phyloP scores from a whole-genome alignment of 2,888 invertebrate species.

The Eupsilia transversa region DNA sequence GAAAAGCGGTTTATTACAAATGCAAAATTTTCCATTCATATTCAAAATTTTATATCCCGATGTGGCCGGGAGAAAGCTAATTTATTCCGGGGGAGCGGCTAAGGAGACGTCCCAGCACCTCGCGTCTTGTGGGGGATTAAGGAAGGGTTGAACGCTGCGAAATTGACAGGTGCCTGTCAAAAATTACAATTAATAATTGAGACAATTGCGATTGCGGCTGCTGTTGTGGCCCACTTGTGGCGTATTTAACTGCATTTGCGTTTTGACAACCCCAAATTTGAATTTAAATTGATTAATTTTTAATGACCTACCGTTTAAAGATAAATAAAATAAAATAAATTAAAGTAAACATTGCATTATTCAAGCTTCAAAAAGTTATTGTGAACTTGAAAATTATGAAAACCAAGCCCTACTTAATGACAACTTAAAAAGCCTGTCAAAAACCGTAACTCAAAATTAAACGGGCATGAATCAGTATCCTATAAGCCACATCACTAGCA shows the following conservation, averaged over 20 bases:
- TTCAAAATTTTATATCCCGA: conserved; percentile 97
- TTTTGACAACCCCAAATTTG: conserved; percentile 43
- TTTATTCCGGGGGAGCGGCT: conserved; percentile 92
- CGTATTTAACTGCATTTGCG: conserved; percentile 49
- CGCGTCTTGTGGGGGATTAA: conserved; percentile 89
- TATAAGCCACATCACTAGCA: conserved; percentile 67
- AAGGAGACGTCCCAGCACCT: conserved; percentile 86
- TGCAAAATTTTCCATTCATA: conserved; percentile 97
- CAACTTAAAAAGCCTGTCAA: neutral
- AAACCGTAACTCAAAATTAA: conserved; percentile 32
- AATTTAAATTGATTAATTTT: conserved; percentile 29
- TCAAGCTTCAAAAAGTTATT: neutral
- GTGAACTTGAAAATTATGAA: neutral
- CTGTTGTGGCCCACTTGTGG: conserved; percentile 53
- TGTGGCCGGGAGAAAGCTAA: conserved; percentile 93
- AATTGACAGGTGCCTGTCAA: conserved; percentile 91
- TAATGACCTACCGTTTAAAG: neutral
- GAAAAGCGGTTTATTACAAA: conserved; percentile 94
- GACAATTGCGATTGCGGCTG: conserved; percentile 81
- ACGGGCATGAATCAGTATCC: conserved; percentile 47
- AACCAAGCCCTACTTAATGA: neutral
- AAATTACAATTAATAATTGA: conserved; percentile 91
- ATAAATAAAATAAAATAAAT: neutral
- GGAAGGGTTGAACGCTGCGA: conserved; percentile 88
- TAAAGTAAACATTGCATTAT: neutral